Percentiles rank a stretch among this genome's conserved stretches.
phyloP scores from a whole-genome alignment of 2,888 invertebrate species.

The Monopis laevigella region DNA sequence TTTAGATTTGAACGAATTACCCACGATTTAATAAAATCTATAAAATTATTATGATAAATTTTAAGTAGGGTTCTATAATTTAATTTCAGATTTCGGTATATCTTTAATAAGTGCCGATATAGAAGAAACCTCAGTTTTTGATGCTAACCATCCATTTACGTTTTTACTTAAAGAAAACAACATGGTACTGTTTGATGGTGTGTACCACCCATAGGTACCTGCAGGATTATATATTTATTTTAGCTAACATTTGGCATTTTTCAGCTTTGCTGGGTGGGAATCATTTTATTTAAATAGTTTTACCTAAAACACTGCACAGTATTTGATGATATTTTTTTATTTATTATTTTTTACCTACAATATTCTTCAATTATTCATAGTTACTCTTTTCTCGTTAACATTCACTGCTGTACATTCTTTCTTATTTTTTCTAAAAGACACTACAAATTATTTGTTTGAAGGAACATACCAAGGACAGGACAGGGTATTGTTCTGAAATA shows the following conservation, averaged over 20 bases:
- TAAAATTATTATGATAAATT: background rate
- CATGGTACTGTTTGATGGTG: constrained; percentile 29
- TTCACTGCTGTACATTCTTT: constrained; percentile 11
- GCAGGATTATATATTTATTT: too few relatives aligned
- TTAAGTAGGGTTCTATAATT: background rate
- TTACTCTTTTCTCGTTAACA: background rate
- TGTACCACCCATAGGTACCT: constrained; percentile 28
- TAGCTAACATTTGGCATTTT: too few relatives aligned
- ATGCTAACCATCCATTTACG: constrained; percentile 35
- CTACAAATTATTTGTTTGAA: constrained; percentile 12
- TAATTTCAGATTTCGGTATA: constrained; percentile 21
- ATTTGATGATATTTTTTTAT: too few relatives aligned
- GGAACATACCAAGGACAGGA: constrained; percentile 12
- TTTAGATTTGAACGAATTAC: background rate
- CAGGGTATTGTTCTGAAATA: too few relatives aligned
- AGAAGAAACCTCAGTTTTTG: constrained; percentile 19
- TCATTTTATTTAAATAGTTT: too few relatives aligned
- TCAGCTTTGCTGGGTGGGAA: too few relatives aligned
- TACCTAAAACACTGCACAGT: too few relatives aligned
- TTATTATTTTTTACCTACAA: too few relatives aligned
- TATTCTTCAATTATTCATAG: background rate
- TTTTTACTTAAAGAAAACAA: constrained; percentile 25
- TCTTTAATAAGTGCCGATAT: constrained; percentile 21
- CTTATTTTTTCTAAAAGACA: constrained; percentile 14
- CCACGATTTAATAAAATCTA: background rate